Conservation (phyloP, 2,113 vertebrate genomes). For the Tichodroma muraria region DNA sequence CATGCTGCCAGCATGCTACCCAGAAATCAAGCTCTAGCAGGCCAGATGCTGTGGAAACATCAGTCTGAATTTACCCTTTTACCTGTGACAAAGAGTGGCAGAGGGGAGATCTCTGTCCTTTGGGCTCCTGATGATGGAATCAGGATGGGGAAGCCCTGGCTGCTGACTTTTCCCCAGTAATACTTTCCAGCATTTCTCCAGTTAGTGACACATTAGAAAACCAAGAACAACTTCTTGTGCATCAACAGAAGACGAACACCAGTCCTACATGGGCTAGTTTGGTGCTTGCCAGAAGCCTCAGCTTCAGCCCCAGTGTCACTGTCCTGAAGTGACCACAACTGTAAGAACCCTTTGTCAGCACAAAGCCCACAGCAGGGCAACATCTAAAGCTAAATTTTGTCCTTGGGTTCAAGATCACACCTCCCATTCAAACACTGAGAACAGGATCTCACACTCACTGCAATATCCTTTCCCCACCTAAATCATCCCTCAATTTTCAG, state of each 20-base stretch:
- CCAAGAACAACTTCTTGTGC: not conserved
- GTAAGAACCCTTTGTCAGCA: not conserved
- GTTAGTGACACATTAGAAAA: not conserved
- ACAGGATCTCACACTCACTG: not conserved
- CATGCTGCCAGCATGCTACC: not conserved
- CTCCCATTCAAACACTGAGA: not conserved
- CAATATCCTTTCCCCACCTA: not conserved
- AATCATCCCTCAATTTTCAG: not conserved
- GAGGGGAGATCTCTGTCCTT: not conserved
- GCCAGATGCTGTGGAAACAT: not conserved
- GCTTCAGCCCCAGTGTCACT: not conserved
- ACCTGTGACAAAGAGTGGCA: not conserved
- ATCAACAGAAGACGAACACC: not conserved
- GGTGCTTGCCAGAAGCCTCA: not conserved
- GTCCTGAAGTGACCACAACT: not conserved
- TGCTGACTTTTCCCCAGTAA: not conserved
- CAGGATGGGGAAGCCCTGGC: accelerated
- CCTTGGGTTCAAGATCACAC: not conserved
- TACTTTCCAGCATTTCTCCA: not conserved
- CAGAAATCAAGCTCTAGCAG: not conserved
- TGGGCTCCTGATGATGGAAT: not conserved
- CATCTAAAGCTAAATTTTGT: not conserved
- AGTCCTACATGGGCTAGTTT: not conserved
- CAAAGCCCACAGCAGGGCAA: not conserved
- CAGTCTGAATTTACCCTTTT: not conserved